phyloP scores from a whole-genome alignment of 2,888 invertebrate genomes.

The Drosophila lutescens region DNA sequence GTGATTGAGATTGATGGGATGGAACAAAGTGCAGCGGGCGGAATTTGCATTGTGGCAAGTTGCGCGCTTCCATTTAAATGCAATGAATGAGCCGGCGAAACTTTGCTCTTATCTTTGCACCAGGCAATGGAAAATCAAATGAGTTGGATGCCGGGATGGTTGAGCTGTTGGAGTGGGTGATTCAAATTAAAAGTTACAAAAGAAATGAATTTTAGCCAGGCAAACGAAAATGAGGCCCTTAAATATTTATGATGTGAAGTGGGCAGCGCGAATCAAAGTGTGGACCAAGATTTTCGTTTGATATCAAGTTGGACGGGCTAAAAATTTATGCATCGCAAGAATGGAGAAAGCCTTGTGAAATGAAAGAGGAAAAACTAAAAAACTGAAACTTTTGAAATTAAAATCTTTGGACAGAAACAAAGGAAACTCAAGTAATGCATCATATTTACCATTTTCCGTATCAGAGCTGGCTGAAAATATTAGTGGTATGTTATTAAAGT shows the following conservation, averaged over 20 bases:
- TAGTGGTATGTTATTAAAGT: conserved; percentile 1
- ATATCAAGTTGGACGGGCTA: conserved; percentile 71
- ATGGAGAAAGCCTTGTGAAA: conserved; percentile 10
- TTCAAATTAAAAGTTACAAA: conserved; percentile 79
- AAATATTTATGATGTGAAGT: conserved; percentile 81
- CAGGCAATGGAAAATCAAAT: conserved; percentile 65
- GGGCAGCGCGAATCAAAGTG: conserved; percentile 50
- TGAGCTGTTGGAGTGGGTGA: conserved; percentile 17
- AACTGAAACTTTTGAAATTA: conserved; percentile 70
- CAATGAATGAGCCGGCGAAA: conserved; percentile 68
- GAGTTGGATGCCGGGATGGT: conserved; percentile 41
- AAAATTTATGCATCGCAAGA: conserved; percentile 64
- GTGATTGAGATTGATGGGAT: conserved; percentile 62
- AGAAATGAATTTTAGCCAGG: conserved; percentile 72
- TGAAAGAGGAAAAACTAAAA: conserved; percentile 11
- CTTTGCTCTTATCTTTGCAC: conserved; percentile 62
- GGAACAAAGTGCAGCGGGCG: conserved; percentile 47
- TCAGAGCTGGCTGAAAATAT: conserved; percentile 81
- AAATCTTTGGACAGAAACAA: conserved; percentile 47
- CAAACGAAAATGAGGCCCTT: conserved; percentile 71
- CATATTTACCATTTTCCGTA: conserved; percentile 83
- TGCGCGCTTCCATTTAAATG: conserved; percentile 71
- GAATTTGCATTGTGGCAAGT: conserved; percentile 62
- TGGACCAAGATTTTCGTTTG: conserved; percentile 67
- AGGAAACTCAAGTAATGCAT: conserved; percentile 41